phyloP scores from a whole-genome alignment of 1,140 invertebrate species.

The Ladona fulva region DNA sequence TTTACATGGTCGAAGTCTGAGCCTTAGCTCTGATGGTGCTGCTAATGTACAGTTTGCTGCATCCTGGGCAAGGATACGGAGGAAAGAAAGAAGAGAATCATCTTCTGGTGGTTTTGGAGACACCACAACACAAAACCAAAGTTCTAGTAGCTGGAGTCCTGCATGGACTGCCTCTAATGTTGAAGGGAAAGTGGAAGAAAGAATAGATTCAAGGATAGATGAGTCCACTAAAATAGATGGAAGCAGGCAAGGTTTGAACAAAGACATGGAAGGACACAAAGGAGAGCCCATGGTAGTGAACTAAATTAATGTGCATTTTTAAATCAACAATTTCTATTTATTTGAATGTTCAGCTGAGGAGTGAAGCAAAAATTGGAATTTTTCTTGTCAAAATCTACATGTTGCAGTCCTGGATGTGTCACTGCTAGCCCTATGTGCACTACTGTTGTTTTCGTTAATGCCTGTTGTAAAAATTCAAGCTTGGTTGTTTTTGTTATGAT shows the following conservation, averaged over 20 bases:
- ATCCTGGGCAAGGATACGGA: not conserved
- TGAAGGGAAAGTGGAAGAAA: not conserved
- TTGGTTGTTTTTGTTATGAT: not conserved
- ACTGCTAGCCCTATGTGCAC: not conserved
- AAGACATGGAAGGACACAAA: not conserved
- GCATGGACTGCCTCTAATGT: not conserved
- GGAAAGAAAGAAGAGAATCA: not conserved
- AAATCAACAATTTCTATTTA: not conserved
- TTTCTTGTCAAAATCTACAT: not conserved
- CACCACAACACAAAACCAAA: not conserved
- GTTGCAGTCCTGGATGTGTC: not conserved
- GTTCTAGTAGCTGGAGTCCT: not conserved
- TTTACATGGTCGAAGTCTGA: not conserved
- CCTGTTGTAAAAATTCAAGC: not conserved
- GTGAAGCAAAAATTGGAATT: not conserved
- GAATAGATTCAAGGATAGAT: too few relatives aligned
- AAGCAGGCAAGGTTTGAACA: not conserved
- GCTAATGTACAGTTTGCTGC: not conserved
- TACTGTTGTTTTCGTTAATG: not conserved
- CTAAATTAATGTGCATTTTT: not conserved
- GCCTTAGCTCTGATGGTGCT: not conserved
- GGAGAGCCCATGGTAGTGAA: conserved; percentile 13
- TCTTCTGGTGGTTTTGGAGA: not conserved
- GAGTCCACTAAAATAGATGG: not conserved
- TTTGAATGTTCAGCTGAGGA: not conserved